phyloP scores from a whole-genome alignment of 1,140 invertebrate species.

The Rhagoletis zephyria region DNA sequence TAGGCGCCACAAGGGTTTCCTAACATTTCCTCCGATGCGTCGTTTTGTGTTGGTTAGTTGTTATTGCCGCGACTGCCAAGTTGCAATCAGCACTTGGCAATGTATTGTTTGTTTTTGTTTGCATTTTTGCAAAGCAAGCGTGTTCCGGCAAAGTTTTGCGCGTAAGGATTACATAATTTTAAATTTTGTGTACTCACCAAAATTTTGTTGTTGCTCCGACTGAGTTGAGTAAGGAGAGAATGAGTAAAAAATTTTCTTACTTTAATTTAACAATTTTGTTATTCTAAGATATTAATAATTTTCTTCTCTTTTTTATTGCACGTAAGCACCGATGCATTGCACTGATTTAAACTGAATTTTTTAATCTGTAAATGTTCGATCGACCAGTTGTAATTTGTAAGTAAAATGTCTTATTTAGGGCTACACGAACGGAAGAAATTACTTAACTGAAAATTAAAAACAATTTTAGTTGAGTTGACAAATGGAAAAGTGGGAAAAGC shows the following conservation, averaged over 20 bases:
- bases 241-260: too few relatives aligned
- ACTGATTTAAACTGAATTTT: not conserved
- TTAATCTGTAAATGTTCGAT: too few relatives aligned
- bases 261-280: too few relatives aligned
- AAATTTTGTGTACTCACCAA: not conserved
- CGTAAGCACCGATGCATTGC: not conserved
- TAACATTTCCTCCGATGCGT: not conserved
- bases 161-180: not conserved
- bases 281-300: not conserved
- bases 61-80: slow-evolving; percentile 28
- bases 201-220: not conserved
- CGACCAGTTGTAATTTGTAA: too few relatives aligned
- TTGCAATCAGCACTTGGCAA: slow-evolving; percentile 3
- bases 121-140: not conserved
- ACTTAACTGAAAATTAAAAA: too few relatives aligned
- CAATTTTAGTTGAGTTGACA: too few relatives aligned
- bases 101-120: not conserved
- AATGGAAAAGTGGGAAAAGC: too few relatives aligned
- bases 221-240: too few relatives aligned
- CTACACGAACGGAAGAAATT: too few relatives aligned
- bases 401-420: too few relatives aligned
- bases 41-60: not conserved
- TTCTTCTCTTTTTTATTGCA: slow-evolving; percentile 17
- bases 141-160: slow-evolving; percentile 1
- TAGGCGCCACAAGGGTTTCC: not conserved